These are phyloP conservation scores for Pocillopora verrucosa DNA, from an alignment of 64 coral and sea anemone genomes.

Conservation along the genomic window DNA sequence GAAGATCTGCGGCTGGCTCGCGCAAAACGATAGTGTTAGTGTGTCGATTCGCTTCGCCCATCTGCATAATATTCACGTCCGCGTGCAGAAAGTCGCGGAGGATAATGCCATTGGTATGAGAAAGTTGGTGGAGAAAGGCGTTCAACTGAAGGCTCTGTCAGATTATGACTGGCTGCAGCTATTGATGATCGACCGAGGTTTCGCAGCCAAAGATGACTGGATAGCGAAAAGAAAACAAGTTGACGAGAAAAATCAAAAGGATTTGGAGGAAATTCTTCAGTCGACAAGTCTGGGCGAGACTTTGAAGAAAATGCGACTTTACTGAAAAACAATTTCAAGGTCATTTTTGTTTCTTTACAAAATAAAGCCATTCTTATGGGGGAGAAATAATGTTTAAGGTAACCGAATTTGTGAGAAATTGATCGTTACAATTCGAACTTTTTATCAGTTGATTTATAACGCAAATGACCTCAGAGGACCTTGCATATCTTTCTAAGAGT, in stretches of 20 bases:
- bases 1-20: conserved; percentile 33
- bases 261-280: conserved; percentile 43
- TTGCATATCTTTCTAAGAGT: not conserved
- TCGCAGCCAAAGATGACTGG: conserved; percentile 48
- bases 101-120: conserved; percentile 32
- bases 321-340: not conserved
- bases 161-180: conserved; percentile 54
- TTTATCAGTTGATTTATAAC: not conserved
- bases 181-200: conserved; percentile 43
- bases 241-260: conserved; percentile 34
- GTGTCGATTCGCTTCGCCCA: conserved; percentile 47
- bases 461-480: not conserved
- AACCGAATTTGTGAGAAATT: not conserved
- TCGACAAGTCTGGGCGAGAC: conserved; percentile 30
- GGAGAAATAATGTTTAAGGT: not conserved
- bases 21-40: conserved; percentile 20
- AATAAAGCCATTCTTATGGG: not conserved
- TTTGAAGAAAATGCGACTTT: conserved; percentile 27
- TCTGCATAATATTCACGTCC: conserved; percentile 41
- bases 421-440: not conserved
- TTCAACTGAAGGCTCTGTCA: not conserved
- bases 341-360: not conserved
- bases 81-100: conserved; percentile 24
- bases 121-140: conserved; percentile 26
- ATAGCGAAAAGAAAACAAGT: conserved; percentile 50